Evolutionary conservation across 2,113 vertebrate species (phyloP).

Genomic region (Morone chrysops): DNA sequence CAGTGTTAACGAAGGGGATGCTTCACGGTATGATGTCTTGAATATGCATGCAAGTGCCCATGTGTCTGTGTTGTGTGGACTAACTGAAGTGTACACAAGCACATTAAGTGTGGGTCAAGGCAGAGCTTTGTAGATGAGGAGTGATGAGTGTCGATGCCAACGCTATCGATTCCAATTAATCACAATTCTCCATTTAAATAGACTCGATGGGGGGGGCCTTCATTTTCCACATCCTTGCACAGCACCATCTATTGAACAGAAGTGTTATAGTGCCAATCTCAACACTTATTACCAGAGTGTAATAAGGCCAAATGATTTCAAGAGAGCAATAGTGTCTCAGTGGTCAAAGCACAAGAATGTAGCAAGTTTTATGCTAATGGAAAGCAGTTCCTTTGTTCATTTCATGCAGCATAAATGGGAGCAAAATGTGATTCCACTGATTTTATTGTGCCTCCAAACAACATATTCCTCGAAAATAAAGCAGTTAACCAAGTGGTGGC

Average conservation of each 20-base stretch:
- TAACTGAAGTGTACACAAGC: constrained; percentile 1
- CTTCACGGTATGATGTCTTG: constrained; percentile 12
- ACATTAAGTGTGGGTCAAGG: constrained; percentile 34
- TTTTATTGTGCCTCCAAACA: background rate
- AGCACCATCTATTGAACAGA: constrained; percentile 50
- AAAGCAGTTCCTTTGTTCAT: constrained; percentile 20
- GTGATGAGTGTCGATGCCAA: constrained; percentile 42
- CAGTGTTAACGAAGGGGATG: constrained; percentile 43
- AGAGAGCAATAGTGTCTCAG: constrained; percentile 19
- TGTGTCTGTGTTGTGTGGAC: background rate
- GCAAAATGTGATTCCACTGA: constrained; percentile 4
- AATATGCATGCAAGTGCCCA: background rate
- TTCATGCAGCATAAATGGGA: background rate
- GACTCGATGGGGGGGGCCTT: constrained; percentile 60
- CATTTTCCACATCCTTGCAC: constrained; percentile 69
- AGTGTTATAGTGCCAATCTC: constrained; percentile 46
- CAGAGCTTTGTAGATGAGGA: constrained; percentile 47
- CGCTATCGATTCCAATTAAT: constrained; percentile 78
- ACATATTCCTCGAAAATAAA: constrained; percentile 18
- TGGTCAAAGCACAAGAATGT: constrained; percentile 10
- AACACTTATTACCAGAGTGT: constrained; percentile 50
- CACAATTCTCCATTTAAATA: constrained; percentile 72
- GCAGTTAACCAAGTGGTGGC: background rate
- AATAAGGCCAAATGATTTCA: constrained; percentile 46
- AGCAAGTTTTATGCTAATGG: constrained; percentile 5